Evolutionary conservation across 2,797 vertebrate genomes (phyloP), one percentile per base, ranked within the genome.

Genomic region (Argyrosomus regius): DNA sequence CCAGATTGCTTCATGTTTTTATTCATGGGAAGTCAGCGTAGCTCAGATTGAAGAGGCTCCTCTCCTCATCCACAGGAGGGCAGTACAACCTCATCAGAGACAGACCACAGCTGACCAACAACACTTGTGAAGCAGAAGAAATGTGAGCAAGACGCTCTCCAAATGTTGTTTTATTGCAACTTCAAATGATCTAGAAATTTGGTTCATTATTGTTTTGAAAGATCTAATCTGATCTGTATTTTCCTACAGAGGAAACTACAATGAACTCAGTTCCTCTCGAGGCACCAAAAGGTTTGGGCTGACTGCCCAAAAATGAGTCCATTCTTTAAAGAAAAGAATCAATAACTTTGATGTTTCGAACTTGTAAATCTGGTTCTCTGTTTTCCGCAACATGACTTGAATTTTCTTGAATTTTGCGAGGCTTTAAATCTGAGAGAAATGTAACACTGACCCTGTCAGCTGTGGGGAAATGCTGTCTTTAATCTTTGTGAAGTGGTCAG

Each of bases 401-500:
- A 39, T 39, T 39, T 39, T 45, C 31, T 20, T 50, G 24, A 57
- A 28, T 16, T 63, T 10, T 50, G 31, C 10, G 1, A 53, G 54
- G 49, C 7, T 24, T 52, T 5, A 52, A 35, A 61, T 61, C 39
- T 31, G 26, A 57, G 35, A 72, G 22, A 48, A 46, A 59, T 53
- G 53, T 53, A 54, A 39, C 35, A 41, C n/a, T 50, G 35, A 43
- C 4, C 12, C 57, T 45, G 72, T 65, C 54, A 77, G 17, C 43
- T 28, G 18, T 62, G 35, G 50, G 18, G 46, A 64, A 58, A 24
- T 10, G 46, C 28, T 59, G 45, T 64, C 75, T 73, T 43, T 63
- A 53, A 75, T 78, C 61, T 63, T 8, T 49, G 53, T 58, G 75
- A 43, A 64, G 63, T 41, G 60, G 61, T 79, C 75, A 61, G 62